Percentiles rank a stretch among this genome's conserved stretches.
phyloP scores from a whole-genome alignment of 2,888 invertebrate genomes.

The Bombylius discolor region DNA sequence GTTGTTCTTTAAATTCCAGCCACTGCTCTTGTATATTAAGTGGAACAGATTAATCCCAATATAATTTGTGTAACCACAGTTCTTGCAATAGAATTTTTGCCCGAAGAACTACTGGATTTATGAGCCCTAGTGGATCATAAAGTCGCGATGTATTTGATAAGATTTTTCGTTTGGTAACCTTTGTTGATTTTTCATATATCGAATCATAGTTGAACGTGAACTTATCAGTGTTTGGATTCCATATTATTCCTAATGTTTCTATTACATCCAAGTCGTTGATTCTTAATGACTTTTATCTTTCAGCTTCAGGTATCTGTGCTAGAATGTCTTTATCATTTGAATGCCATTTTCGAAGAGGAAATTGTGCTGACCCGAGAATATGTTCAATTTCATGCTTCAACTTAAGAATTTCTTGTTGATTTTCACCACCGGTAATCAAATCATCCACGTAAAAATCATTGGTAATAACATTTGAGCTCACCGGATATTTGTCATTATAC shows the following conservation, averaged over 20 bases:
- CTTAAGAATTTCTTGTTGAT: conserved; percentile 9
- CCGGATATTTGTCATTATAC: conserved; percentile 15
- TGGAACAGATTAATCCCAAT: conserved; percentile 3
- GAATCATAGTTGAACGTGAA: not conserved
- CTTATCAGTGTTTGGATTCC: no score
- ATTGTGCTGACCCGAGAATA: conserved; percentile 8
- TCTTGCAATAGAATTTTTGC: not conserved
- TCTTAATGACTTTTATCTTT: not conserved
- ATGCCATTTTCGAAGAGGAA: conserved; percentile 14
- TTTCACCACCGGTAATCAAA: conserved; percentile 12
- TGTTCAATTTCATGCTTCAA: conserved; percentile 8
- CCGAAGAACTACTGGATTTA: not conserved
- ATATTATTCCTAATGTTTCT: no score
- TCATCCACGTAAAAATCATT: conserved; percentile 18
- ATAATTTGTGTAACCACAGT: not conserved
- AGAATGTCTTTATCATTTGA: conserved; percentile 5
- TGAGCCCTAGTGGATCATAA: no score
- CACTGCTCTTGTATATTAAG: not conserved
- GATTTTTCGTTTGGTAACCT: no score
- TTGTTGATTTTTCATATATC: no score
- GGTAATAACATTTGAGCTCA: conserved; percentile 11
- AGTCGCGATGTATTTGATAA: no score
- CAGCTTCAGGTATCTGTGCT: not conserved
- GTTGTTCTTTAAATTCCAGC: not conserved
- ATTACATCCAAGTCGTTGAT: not conserved